Conservation (phyloP, 2,797 vertebrate genomes). For the Esox masquinongy region DNA sequence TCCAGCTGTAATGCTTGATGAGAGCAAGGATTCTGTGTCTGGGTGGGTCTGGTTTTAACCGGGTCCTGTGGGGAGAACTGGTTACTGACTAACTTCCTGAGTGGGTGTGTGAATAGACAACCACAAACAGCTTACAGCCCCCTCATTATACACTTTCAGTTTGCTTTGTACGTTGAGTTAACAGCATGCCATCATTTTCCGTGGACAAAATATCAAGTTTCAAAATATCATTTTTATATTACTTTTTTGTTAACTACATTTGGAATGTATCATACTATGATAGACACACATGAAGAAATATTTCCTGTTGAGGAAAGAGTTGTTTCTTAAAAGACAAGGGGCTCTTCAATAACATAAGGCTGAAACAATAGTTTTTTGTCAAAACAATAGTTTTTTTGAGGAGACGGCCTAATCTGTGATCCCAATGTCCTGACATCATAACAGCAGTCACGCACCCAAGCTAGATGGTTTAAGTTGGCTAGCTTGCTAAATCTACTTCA, state of each 20-base stretch:
- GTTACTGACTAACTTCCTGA: slow-evolving; percentile 63
- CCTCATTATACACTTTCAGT: slow-evolving; percentile 36
- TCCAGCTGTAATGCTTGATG: background rate
- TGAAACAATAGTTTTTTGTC: background rate
- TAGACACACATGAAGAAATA: background rate
- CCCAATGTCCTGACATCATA: background rate
- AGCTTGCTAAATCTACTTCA: no score
- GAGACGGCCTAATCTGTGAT: background rate
- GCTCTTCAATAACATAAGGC: background rate
- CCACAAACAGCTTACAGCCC: slow-evolving; percentile 53
- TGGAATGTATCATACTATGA: background rate
- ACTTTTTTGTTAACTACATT: background rate
- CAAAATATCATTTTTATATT: no score
- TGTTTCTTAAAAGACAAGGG: background rate
- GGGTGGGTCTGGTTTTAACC: background rate
- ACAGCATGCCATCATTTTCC: no score
- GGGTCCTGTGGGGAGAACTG: slow-evolving; percentile 28
- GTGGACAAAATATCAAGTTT: no score
- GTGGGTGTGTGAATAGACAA: slow-evolving; percentile 67
- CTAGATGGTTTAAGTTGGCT: background rate
- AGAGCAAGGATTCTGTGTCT: background rate
- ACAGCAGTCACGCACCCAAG: background rate
- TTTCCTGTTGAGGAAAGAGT: background rate
- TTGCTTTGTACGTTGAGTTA: background rate
- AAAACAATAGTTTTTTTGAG: background rate